Percentiles rank a stretch among this genome's conserved stretches.
phyloP scores from a whole-genome alignment of 2,113 vertebrate species.

The Seriola quinqueradiata region DNA sequence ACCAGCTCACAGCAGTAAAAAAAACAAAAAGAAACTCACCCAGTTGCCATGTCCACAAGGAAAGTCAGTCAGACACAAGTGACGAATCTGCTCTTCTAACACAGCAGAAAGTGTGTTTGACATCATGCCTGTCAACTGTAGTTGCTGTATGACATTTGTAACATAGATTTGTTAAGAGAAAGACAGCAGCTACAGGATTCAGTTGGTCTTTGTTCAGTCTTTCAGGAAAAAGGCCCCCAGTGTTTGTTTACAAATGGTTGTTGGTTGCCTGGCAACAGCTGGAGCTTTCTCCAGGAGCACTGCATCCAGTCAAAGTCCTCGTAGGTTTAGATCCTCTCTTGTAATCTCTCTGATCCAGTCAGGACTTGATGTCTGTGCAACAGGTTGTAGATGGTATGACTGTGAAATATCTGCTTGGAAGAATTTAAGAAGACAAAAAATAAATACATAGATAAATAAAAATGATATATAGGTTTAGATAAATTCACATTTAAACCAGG shows the following conservation, averaged over 20 bases:
- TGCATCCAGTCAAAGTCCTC: not conserved
- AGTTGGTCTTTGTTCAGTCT: constrained; percentile 21
- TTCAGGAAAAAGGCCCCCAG: not conserved
- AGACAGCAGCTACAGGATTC: not conserved
- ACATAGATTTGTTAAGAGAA: not conserved
- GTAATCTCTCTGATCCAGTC: too few species aligned
- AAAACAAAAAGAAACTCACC: constrained; percentile 77
- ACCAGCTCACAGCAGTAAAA: not conserved
- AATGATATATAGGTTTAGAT: too few species aligned
- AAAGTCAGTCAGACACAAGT: constrained; percentile 86
- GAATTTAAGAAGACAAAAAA: too few species aligned
- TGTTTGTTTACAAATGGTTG: constrained; percentile 45
- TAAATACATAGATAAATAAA: too few species aligned
- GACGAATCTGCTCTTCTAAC: constrained; percentile 77
- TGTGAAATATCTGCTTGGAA: too few species aligned
- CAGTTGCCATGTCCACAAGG: constrained; percentile 88
- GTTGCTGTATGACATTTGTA: not conserved
- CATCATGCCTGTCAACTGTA: constrained; percentile 44
- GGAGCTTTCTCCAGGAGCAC: not conserved
- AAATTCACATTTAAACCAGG: too few species aligned
- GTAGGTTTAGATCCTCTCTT: too few species aligned
- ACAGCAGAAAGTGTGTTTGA: constrained; percentile 71
- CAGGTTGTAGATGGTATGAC: too few species aligned
- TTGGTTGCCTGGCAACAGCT: constrained; percentile 73
- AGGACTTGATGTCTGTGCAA: too few species aligned